Percentiles rank a stretch among this genome's conserved stretches.
Evolutionary conservation across 2,797 vertebrate genomes (phyloP).

Genomic region (Hapalemur alaotrensis): DNA sequence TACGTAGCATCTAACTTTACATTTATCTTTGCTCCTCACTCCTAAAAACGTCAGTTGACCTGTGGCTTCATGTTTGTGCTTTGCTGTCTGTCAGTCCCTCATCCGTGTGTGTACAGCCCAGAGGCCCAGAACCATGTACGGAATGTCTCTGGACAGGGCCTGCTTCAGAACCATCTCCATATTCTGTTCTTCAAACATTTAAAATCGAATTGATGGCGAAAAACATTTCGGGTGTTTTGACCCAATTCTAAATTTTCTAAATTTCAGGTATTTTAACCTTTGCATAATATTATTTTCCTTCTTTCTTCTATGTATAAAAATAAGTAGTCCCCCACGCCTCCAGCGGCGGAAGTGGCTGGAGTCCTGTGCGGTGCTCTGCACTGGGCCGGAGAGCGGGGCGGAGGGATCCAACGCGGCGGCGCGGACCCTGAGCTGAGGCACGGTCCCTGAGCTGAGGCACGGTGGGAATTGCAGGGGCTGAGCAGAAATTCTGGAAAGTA

Average conservation of each 20-base stretch:
- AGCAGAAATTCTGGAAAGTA: slow-evolving; percentile 42
- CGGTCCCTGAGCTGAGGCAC: background rate
- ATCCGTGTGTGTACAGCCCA: background rate
- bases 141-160: background rate
- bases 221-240: background rate
- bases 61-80: background rate
- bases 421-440: background rate
- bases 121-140: background rate
- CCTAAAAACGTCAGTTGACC: background rate
- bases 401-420: too few species aligned
- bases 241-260: background rate
- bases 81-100: background rate
- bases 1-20: background rate
- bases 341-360: too few species aligned
- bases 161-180: background rate
- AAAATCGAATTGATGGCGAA: background rate
- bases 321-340: too few species aligned
- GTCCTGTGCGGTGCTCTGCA: too few species aligned
- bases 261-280: background rate
- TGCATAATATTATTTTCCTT: background rate
- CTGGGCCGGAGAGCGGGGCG: fast-evolving
- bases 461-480: slow-evolving; percentile 6
- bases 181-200: background rate
- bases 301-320: background rate
- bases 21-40: background rate